Conservation (phyloP, 1,140 invertebrate genomes). For the Bombus superbus region DNA sequence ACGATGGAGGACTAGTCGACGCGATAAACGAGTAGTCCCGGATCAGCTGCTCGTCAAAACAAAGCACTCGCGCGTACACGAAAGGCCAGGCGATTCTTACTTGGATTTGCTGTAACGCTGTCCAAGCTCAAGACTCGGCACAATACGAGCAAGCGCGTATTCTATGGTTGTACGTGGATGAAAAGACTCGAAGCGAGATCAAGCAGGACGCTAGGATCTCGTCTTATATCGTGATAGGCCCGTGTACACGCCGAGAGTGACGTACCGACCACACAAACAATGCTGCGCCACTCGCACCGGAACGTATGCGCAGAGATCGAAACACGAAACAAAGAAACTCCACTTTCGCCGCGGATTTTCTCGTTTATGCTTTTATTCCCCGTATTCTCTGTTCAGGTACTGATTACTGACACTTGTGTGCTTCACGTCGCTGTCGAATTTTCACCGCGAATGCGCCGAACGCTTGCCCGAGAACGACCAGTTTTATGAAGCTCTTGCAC, state of each 20-base stretch:
- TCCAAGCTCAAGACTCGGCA: not conserved
- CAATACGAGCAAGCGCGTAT: not conserved
- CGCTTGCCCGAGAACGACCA: constrained; percentile 35
- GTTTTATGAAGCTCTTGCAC: constrained; percentile 40
- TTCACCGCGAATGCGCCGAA: constrained; percentile 18
- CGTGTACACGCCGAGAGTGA: constrained; percentile 42
- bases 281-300: constrained; percentile 72
- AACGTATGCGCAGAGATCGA: constrained; percentile 67
- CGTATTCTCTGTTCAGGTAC: not conserved
- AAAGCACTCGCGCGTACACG: constrained; percentile 72
- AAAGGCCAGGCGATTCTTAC: constrained; percentile 29
- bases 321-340: constrained; percentile 73
- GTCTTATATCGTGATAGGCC: not conserved
- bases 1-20: constrained; percentile 46
- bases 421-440: constrained; percentile 14
- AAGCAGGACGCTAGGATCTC: constrained; percentile 10
- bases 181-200: constrained; percentile 11
- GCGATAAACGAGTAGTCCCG: constrained; percentile 47
- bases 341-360: constrained; percentile 66
- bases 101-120: not conserved
- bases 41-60: constrained; percentile 81
- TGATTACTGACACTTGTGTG: not conserved
- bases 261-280: constrained; percentile 66
- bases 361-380: not conserved
- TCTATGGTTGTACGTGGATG: not conserved